Evolutionary conservation across 2,888 invertebrate species (phyloP).

Genomic region (Noctuana brunneofusca): DNA sequence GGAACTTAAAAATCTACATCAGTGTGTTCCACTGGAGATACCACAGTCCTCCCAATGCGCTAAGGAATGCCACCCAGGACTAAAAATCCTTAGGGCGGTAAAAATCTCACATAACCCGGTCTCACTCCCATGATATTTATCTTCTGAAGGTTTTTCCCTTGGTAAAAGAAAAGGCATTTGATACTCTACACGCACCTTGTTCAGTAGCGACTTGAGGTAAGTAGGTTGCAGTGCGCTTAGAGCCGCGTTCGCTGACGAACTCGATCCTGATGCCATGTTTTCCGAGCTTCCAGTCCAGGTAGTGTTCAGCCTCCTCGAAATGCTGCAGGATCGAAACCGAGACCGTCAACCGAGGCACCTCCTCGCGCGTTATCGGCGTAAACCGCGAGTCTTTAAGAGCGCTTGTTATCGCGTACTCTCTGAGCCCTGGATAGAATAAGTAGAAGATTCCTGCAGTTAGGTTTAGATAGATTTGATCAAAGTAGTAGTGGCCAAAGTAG

Average conservation of each 20-base stretch:
- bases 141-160: too few relatives aligned
- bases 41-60: too few relatives aligned
- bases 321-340: conserved; percentile 97
- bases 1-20: too few relatives aligned
- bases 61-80: too few relatives aligned
- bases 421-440: conserved; percentile 84
- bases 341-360: conserved; percentile 95
- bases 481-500: too few relatives aligned
- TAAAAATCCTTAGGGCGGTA: too few relatives aligned
- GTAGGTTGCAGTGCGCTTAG: conserved; percentile 98
- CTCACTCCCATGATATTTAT: too few relatives aligned
- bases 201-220: conserved; percentile 98
- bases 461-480: too few relatives aligned
- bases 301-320: conserved; percentile 97
- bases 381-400: conserved; percentile 99
- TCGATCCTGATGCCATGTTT: conserved; percentile 99
- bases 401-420: conserved; percentile 98
- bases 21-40: too few relatives aligned
- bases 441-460: not conserved
- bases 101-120: too few relatives aligned
- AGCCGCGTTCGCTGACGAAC: conserved; percentile 96
- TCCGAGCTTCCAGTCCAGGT: conserved; percentile 98
- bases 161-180: too few relatives aligned
- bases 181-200: conserved; percentile 88
- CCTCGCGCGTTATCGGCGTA: conserved; percentile 96